Evolutionary conservation across 1,140 invertebrate species (phyloP).

Genomic region (Heterodera carotae): DNA sequence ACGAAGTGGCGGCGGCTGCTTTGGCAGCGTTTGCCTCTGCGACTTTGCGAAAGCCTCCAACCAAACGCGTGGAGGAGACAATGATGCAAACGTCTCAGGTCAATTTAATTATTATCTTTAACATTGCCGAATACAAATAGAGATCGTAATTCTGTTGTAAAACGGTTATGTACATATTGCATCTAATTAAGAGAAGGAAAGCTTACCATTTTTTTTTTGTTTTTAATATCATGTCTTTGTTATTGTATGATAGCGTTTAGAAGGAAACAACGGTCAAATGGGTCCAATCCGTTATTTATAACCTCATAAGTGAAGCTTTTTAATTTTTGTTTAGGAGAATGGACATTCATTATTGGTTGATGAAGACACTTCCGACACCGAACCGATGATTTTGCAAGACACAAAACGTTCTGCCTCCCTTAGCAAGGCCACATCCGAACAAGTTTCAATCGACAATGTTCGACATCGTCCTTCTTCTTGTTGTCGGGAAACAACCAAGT

Average conservation of each 20-base stretch:
- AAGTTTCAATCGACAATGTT: not conserved
- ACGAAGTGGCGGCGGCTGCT: conserved; percentile 51
- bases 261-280: no score
- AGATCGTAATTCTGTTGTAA: no score
- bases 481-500: not conserved
- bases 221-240: no score
- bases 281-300: no score
- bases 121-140: no score
- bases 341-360: conserved; percentile 8
- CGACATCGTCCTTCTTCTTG: not conserved
- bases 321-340: conserved; percentile 2
- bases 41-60: conserved; percentile 41
- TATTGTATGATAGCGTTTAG: no score
- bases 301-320: conserved; percentile 26
- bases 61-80: conserved; percentile 36
- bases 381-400: not conserved
- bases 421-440: not conserved
- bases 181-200: no score
- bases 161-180: conserved; percentile 6
- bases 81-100: conserved; percentile 48
- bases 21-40: conserved; percentile 44
- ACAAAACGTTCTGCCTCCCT: not conserved
- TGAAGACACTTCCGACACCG: conserved; percentile 72
- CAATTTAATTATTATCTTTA: no score
- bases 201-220: no score